Conservation (phyloP, 1,140 invertebrate genomes). For the Drosophila willistoni region DNA sequence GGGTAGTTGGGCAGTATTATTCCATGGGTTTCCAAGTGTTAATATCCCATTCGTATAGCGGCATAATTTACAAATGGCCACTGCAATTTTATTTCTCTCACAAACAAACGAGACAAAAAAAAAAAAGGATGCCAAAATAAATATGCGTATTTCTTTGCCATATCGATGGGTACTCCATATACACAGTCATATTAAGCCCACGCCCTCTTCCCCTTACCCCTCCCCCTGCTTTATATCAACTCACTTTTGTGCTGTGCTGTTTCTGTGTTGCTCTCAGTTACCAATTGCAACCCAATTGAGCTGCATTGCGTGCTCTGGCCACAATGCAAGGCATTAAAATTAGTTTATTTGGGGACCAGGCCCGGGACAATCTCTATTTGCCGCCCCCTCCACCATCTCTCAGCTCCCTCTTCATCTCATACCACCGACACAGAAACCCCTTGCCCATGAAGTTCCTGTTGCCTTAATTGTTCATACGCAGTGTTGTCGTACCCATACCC, state of each 20-base stretch:
- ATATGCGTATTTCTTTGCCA: constrained; percentile 39
- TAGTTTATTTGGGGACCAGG: constrained; percentile 71
- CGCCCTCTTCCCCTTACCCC: neutral
- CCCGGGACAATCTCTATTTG: constrained; percentile 53
- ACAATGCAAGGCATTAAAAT: constrained; percentile 74
- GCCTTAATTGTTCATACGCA: constrained; percentile 40
- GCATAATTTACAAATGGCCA: constrained; percentile 58
- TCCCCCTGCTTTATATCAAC: neutral
- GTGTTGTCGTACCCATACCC: neutral
- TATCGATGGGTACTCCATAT: constrained; percentile 17
- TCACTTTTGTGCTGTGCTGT: neutral
- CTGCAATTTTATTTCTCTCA: constrained; percentile 21
- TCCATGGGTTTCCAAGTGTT: constrained; percentile 39
- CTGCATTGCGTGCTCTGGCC: constrained; percentile 66
- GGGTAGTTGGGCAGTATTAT: neutral
- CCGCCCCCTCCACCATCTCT: neutral
- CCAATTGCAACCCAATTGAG: constrained; percentile 69
- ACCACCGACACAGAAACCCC: neutral
- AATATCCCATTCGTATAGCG: constrained; percentile 40
- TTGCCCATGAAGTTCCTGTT: neutral
- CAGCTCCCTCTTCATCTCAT: neutral
- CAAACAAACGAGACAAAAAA: neutral
- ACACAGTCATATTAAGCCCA: constrained; percentile 25
- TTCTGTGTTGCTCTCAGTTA: constrained; percentile 23
- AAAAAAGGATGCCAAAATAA: constrained; percentile 47